A percentile compares a stretch with the other conserved stretches of the same genome.
phyloP scores from a whole-genome alignment of 2,888 invertebrate genomes.

The Sisyra nigra region DNA sequence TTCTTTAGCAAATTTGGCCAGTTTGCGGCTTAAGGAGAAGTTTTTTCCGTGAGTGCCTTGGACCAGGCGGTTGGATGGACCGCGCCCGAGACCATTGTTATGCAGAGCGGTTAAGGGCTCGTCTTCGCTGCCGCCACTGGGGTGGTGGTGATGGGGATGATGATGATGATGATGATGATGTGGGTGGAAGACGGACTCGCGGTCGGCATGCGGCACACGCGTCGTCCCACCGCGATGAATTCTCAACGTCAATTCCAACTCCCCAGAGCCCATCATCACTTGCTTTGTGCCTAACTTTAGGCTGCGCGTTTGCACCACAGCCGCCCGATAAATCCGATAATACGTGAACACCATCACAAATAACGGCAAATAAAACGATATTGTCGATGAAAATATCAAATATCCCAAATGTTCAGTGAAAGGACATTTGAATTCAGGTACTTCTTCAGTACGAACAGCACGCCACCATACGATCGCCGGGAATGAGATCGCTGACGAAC shows the following conservation, averaged over 20 bases:
- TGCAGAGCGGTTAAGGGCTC: constrained; percentile 62
- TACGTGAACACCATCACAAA: constrained; percentile 98
- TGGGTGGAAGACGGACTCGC: constrained; percentile 59
- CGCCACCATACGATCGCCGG: constrained; percentile 96
- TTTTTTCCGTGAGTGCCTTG: constrained; percentile 51
- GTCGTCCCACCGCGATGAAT: constrained; percentile 85
- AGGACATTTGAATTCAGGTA: constrained; percentile 74
- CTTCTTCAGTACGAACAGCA: constrained; percentile 65
- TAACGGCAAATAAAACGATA: constrained; percentile 93
- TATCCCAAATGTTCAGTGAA: constrained; percentile 96
- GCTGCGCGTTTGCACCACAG: constrained; percentile 80
- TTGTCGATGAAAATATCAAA: constrained; percentile 90
- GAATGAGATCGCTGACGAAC: constrained; percentile 92
- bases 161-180: constrained; percentile 65
- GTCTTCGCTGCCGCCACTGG: constrained; percentile 48
- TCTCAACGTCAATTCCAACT: constrained; percentile 72
- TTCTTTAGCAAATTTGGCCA: constrained; percentile 92
- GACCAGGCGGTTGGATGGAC: constrained; percentile 41
- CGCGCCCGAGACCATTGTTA: constrained; percentile 49
- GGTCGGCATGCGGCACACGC: constrained; percentile 36
- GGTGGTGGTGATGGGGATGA: constrained; percentile 60
- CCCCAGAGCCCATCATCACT: constrained; percentile 70
- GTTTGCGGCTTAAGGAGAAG: constrained; percentile 81
- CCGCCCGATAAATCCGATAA: constrained; percentile 88
- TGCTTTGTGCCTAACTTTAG: constrained; percentile 84